Conservation (phyloP, 2,888 invertebrate species). For the Rhaphigaster nebulosa region DNA sequence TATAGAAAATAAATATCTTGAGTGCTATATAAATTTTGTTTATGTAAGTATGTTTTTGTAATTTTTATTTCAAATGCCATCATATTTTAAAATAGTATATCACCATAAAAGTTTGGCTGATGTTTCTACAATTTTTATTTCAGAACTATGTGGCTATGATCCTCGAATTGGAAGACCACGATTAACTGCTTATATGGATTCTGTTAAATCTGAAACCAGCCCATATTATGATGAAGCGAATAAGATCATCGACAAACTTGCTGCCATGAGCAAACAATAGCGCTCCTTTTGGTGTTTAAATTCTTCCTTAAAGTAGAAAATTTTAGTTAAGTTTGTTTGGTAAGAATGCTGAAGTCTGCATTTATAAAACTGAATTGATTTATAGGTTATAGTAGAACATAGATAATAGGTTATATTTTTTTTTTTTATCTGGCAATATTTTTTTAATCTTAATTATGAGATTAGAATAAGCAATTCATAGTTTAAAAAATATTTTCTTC, state of each 20-base stretch:
- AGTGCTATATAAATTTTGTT: no score
- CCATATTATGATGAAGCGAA: slow-evolving; percentile 68
- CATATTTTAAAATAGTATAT: no score
- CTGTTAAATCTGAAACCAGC: slow-evolving; percentile 67
- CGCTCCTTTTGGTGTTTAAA: not conserved
- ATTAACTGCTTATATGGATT: slow-evolving; percentile 68
- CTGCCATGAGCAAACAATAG: not conserved
- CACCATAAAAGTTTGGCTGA: not conserved
- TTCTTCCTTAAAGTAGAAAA: not conserved
- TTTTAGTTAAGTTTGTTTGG: not conserved
- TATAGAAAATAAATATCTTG: no score
- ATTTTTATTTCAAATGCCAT: no score
- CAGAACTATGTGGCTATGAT: slow-evolving; percentile 68
- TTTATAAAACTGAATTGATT: not conserved
- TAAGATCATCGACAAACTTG: not conserved
- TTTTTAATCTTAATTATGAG: no score
- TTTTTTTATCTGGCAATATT: not conserved
- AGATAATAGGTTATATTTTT: not conserved
- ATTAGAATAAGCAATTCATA: no score
- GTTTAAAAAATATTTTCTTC: no score
- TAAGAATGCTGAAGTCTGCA: not conserved
- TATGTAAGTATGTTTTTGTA: no score
- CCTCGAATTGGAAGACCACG: slow-evolving; percentile 67
- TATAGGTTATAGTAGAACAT: not conserved
- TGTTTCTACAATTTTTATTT: not conserved